phyloP scores from a whole-genome alignment of 2,113 vertebrate species.

The Micronisus gabar region DNA sequence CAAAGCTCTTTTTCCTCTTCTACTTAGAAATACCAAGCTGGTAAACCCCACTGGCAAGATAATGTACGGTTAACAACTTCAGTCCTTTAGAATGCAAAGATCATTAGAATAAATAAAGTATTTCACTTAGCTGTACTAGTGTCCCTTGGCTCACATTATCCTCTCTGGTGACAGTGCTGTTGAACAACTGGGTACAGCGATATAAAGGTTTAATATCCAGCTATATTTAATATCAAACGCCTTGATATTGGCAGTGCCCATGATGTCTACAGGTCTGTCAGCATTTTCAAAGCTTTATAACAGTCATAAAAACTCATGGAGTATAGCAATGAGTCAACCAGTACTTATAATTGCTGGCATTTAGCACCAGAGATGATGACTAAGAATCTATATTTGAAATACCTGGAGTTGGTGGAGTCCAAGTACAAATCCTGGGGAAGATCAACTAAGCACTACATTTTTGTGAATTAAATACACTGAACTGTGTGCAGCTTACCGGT shows the following conservation, averaged over 20 bases:
- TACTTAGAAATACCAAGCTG: not conserved
- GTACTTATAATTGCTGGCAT: conserved; percentile 48
- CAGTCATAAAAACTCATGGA: conserved; percentile 16
- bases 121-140: not conserved
- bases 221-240: not conserved
- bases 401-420: conserved; percentile 31
- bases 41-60: not conserved
- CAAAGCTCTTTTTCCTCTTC: not conserved
- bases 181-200: not conserved
- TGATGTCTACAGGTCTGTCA: not conserved
- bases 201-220: not conserved
- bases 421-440: not conserved
- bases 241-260: not conserved
- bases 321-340: conserved; percentile 50
- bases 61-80: not conserved
- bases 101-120: conserved; percentile 26
- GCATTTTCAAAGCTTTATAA: conserved; percentile 52
- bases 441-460: not conserved
- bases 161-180: not conserved
- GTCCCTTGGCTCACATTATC: not conserved
- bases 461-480: not conserved
- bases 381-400: conserved; percentile 55
- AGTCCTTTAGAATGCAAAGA: conserved; percentile 3
- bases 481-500: not conserved
- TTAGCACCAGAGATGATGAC: conserved; percentile 41